phyloP scores from a whole-genome alignment of 1,140 invertebrate species.

The Amphibalanus amphitrite region DNA sequence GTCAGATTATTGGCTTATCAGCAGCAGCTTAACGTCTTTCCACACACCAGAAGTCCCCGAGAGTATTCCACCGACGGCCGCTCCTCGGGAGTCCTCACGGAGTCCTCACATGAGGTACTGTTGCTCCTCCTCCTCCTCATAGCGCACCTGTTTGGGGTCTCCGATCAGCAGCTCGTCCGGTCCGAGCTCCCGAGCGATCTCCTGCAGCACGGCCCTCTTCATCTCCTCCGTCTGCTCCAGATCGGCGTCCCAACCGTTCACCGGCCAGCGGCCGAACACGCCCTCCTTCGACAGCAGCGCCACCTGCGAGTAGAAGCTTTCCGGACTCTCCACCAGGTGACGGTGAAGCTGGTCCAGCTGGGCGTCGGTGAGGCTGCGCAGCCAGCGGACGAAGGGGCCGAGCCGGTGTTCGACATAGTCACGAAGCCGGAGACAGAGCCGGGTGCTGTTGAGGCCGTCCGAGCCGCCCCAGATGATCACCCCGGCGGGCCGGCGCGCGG shows the following conservation, averaged over 20 bases:
- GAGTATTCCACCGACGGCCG: too few species aligned
- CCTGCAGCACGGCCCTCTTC: too few species aligned
- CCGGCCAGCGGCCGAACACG: not conserved
- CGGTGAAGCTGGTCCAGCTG: not conserved
- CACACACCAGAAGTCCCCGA: too few species aligned
- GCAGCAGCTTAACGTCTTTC: too few species aligned
- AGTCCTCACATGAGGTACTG: too few species aligned
- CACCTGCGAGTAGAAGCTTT: not conserved
- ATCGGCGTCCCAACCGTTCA: not conserved
- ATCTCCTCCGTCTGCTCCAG: too few species aligned
- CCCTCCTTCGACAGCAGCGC: not conserved
- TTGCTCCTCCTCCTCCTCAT: too few species aligned
- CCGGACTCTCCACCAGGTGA: not conserved
- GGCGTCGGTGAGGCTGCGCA: not conserved
- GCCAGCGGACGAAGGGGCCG: not conserved
- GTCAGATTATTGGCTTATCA: too few species aligned
- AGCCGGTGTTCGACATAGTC: not conserved
- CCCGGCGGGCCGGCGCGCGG: not conserved
- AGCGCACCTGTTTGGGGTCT: too few species aligned
- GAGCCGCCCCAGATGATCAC: conserved; percentile 1
- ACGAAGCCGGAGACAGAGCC: not conserved
- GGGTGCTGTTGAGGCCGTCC: not conserved
- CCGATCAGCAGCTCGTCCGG: too few species aligned
- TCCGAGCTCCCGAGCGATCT: too few species aligned
- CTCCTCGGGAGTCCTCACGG: too few species aligned